Evolutionary conservation across 2,797 vertebrate species (phyloP).

Genomic region (Salarias fasciatus): DNA sequence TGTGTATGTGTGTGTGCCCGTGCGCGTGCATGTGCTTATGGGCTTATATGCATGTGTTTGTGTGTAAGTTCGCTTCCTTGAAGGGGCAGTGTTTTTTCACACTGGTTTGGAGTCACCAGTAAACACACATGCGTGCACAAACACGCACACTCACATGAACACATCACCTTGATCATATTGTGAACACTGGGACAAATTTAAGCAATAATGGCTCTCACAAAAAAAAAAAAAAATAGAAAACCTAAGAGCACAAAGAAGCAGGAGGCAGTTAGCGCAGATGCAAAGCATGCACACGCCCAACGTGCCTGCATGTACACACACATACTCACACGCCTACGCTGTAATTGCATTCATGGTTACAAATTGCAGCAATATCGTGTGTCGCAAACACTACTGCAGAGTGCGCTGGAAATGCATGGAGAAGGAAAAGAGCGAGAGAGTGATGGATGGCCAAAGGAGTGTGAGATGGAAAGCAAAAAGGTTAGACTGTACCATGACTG

Average conservation of each 20-base stretch:
- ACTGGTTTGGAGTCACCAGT: slow-evolving; percentile 28
- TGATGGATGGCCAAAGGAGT: slow-evolving; percentile 46
- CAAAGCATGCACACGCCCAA: slow-evolving; percentile 12
- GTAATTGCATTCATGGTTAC: slow-evolving; percentile 37
- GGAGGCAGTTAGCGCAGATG: too few relatives aligned
- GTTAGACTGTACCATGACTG: slow-evolving; percentile 43
- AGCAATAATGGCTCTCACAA: too few relatives aligned
- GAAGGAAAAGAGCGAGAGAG: slow-evolving; percentile 9
- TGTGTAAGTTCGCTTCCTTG: too few relatives aligned
- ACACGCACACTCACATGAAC: slow-evolving; percentile 1
- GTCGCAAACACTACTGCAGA: slow-evolving; percentile 28
- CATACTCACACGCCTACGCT: slow-evolving; percentile 3
- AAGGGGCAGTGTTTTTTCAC: slow-evolving; percentile 4
- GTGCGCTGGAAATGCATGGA: slow-evolving; percentile 8
- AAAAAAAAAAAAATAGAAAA: too few relatives aligned
- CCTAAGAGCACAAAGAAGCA: too few relatives aligned
- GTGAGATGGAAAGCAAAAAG: slow-evolving; percentile 44
- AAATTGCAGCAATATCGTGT: slow-evolving; percentile 52
- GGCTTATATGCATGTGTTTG: too few relatives aligned
- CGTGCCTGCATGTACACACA: slow-evolving; percentile 22
- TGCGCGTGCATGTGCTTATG: background rate
- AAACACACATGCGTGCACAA: background rate
- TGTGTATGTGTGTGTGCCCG: background rate
- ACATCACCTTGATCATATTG: too few relatives aligned
- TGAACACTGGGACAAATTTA: too few relatives aligned